These are phyloP conservation scores for Salarias fasciatus DNA, from an alignment of 2,797 vertebrate species.

Conservation along the genomic window DNA sequence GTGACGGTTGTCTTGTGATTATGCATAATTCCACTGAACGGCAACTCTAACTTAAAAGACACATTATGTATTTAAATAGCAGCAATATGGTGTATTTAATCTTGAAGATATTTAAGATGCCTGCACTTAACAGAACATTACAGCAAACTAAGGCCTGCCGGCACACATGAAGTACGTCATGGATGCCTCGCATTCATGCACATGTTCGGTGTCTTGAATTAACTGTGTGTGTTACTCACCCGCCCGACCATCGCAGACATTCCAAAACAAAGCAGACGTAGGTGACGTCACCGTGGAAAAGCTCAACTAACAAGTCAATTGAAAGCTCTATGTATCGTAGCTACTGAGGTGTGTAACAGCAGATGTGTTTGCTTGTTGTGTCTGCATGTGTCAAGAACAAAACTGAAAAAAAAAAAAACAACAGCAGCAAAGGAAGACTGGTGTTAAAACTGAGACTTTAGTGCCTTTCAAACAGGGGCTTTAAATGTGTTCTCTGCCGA, in stretches of 20 bases:
- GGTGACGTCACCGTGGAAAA: slow-evolving; percentile 58
- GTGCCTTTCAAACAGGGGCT: slow-evolving; percentile 74
- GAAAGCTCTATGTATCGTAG: slow-evolving; percentile 70
- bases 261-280: slow-evolving; percentile 62
- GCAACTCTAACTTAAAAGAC: slow-evolving; percentile 84
- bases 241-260: slow-evolving; percentile 55
- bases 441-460: slow-evolving; percentile 64
- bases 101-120: slow-evolving; percentile 82
- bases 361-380: slow-evolving; percentile 71
- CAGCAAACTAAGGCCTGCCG: slow-evolving; percentile 62
- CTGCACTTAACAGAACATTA: slow-evolving; percentile 73
- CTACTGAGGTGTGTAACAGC: slow-evolving; percentile 77
- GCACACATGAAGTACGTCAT: slow-evolving; percentile 64
- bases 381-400: slow-evolving; percentile 71
- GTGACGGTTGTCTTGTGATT: slow-evolving; percentile 72
- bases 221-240: slow-evolving; percentile 62
- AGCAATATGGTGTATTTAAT: slow-evolving; percentile 85
- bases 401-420: slow-evolving; percentile 22
- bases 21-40: slow-evolving; percentile 73
- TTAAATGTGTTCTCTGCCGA: slow-evolving; percentile 70
- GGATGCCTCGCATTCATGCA: slow-evolving; percentile 67
- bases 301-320: slow-evolving; percentile 72
- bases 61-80: slow-evolving; percentile 83
- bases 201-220: slow-evolving; percentile 68
- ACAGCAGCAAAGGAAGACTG: not conserved